phyloP scores from a whole-genome alignment of 2,888 invertebrate species.

The Amphiduros pacificus region DNA sequence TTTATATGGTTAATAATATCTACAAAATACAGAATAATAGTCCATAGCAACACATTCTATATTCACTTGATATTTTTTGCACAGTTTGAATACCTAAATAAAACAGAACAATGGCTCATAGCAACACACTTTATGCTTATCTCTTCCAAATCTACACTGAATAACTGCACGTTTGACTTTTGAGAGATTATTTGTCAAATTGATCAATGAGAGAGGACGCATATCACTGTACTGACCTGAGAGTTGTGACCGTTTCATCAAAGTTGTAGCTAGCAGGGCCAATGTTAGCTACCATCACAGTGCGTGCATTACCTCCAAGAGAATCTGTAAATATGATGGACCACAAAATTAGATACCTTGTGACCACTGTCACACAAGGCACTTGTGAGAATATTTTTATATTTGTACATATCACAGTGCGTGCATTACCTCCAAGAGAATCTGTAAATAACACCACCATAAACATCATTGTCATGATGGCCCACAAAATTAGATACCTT shows the following conservation, averaged over 20 bases:
- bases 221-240: constrained; percentile 64
- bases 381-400: no score
- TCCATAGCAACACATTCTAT: no score
- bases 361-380: no score
- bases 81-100: constrained; percentile 81
- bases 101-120: neutral
- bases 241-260: constrained; percentile 95
- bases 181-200: no score
- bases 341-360: no score
- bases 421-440: constrained; percentile 97
- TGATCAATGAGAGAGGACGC: neutral
- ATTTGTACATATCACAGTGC: constrained; percentile 99
- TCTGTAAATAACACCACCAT: constrained; percentile 69
- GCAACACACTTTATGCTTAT: neutral
- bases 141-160: no score
- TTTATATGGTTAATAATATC: neutral
- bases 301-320: constrained; percentile 96
- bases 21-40: neutral
- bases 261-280: constrained; percentile 97
- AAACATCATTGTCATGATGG: no score
- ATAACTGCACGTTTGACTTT: no score
- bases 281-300: constrained; percentile 98
- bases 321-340: constrained; percentile 74
- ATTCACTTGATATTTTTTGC: constrained; percentile 99
- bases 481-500: no score